Conservation (phyloP, 2,888 invertebrate species). For the Proisotoma minuta region DNA sequence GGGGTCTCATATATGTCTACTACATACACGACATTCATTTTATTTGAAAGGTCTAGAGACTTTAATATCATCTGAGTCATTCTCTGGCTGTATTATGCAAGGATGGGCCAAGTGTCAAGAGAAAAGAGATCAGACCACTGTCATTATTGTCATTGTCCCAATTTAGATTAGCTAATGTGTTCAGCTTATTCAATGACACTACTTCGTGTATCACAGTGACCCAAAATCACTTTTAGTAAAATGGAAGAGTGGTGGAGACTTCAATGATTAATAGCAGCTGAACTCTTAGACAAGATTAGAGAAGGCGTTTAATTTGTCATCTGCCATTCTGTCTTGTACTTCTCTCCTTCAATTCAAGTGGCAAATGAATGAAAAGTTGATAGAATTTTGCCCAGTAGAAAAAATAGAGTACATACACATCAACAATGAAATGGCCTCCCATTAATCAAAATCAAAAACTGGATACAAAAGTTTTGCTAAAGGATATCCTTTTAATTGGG, state of each 20-base stretch:
- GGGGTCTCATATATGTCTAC: background rate
- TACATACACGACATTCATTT: background rate
- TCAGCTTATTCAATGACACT: background rate
- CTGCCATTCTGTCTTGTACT: slow-evolving; percentile 43
- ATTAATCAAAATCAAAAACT: too few relatives aligned
- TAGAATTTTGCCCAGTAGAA: too few relatives aligned
- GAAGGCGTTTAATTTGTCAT: slow-evolving; percentile 47
- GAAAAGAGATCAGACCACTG: background rate
- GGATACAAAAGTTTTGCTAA: too few relatives aligned
- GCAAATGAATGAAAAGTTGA: too few relatives aligned
- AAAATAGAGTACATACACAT: too few relatives aligned
- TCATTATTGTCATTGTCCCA: background rate
- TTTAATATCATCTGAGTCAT: too few relatives aligned
- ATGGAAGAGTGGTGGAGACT: too few relatives aligned
- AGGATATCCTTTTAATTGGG: too few relatives aligned
- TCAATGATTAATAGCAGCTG: slow-evolving; percentile 45
- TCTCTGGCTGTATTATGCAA: too few relatives aligned
- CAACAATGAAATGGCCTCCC: too few relatives aligned
- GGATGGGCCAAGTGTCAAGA: background rate
- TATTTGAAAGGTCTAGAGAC: background rate
- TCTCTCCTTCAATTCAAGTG: slow-evolving; percentile 3
- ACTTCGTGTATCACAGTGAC: background rate
- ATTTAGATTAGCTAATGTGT: slow-evolving; percentile 1
- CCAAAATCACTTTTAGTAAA: background rate
- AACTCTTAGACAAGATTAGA: slow-evolving; percentile 42